phyloP scores from a whole-genome alignment of 2,888 invertebrate species.

The Mycalesis mineus region DNA sequence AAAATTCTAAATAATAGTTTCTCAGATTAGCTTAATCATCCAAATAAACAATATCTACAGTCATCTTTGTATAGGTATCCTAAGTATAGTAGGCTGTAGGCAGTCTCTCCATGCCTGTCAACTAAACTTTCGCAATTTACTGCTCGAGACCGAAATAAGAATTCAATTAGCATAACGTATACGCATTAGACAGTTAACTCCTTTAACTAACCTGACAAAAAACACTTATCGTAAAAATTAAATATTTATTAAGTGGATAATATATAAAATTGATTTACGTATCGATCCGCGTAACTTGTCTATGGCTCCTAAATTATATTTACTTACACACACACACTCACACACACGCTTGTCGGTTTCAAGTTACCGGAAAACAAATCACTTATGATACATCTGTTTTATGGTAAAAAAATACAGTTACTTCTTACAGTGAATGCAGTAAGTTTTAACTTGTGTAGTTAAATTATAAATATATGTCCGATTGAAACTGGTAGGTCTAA shows the following conservation, averaged over 20 bases:
- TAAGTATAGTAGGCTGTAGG: too few species aligned
- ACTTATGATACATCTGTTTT: slow-evolving; percentile 5
- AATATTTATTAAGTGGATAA: slow-evolving; percentile 4
- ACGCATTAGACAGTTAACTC: too few species aligned
- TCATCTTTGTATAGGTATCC: too few species aligned
- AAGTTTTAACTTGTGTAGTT: neutral
- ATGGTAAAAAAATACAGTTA: slow-evolving; percentile 5
- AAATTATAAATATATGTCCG: neutral
- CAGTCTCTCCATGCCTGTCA: too few species aligned
- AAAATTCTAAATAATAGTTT: too few species aligned
- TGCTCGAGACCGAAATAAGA: too few species aligned
- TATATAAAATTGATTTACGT: slow-evolving; percentile 6
- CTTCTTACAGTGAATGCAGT: neutral
- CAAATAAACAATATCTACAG: too few species aligned
- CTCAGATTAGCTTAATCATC: too few species aligned
- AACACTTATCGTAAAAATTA: neutral
- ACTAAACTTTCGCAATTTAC: too few species aligned
- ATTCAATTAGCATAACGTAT: too few species aligned
- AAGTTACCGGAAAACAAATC: slow-evolving; percentile 12
- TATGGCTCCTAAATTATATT: slow-evolving; percentile 5
- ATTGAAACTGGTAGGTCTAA: neutral
- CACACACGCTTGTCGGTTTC: neutral
- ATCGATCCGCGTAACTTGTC: neutral
- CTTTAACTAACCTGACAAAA: neutral
- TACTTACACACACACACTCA: neutral